Evolutionary conservation across 2,113 vertebrate genomes (phyloP), one percentile per base, ranked within the genome.

Genomic region (Crypturellus undulatus): DNA sequence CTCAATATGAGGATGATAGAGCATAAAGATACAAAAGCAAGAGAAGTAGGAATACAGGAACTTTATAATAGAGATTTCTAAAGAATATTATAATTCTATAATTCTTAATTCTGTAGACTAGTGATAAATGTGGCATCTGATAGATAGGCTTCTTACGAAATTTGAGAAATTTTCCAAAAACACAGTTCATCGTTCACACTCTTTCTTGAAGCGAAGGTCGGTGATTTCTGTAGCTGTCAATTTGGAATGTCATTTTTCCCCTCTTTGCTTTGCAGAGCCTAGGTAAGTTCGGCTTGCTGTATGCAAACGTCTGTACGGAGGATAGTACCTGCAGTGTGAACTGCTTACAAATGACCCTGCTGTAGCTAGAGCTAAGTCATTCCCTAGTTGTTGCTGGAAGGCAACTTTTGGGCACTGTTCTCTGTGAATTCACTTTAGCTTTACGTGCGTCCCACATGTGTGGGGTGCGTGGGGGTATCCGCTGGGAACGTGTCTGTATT

Each of bases 391-490:
- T 38, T 82, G 40, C 71, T 92, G 94, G 91, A 96, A 93, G 59
- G 75, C 89, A 90, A 15, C 49, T 94, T 94, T 96, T 60, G 79
- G 87, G 87, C 82, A 84, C 76, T 69, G 63, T 81, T 95, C 75
- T 87, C 36, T 72, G 16, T 89, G 89, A 94, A 91, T 87, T 82
- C 45, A 34, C 67, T 91, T 18, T 69, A 86, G 38, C 70, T 82
- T 95, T 83, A 43, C 65, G 28, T 97, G 93, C 45, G 18, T 89
- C 81, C 84, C 94, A 78, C 89, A 69, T 32, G 0, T 5, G 3
- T 80, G 75, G 84, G 85, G 79, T 58, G 52, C 89, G 75, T 36
- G 84, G n/a, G 11, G 82, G 65, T 67, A 58, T 89, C 47, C 62
- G 58, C 3, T 84, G 73, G 47, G 67, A 82, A 42, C 72, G 36